phyloP scores from a whole-genome alignment of 1,140 invertebrate genomes.

The Goniozus legneri region DNA sequence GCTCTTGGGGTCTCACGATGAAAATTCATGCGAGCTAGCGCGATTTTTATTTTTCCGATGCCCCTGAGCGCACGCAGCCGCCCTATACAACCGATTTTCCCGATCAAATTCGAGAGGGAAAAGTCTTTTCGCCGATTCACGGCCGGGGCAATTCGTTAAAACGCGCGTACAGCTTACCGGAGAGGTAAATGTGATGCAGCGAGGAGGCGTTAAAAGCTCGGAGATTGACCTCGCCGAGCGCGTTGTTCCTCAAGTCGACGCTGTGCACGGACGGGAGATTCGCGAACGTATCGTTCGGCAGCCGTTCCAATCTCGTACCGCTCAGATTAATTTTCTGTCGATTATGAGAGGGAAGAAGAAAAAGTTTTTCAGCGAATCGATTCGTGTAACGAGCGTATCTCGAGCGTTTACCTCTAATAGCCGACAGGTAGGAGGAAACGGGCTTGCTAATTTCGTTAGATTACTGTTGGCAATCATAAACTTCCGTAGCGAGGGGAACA shows the following conservation, averaged over 20 bases:
- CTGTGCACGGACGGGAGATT: conserved; percentile 35
- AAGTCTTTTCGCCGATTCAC: too few relatives aligned
- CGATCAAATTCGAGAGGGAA: too few relatives aligned
- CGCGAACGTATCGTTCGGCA: conserved; percentile 42
- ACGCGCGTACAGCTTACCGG: conserved; percentile 17
- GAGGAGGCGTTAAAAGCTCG: conserved; percentile 32
- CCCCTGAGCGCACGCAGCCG: too few relatives aligned
- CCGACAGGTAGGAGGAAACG: conserved; percentile 15
- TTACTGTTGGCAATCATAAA: conserved; percentile 26
- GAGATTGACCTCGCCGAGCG: conserved; percentile 42
- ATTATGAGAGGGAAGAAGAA: too few relatives aligned
- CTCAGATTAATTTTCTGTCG: conserved; percentile 45
- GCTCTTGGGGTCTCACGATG: too few relatives aligned
- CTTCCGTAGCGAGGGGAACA: conserved; percentile 22
- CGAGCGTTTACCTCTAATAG: conserved; percentile 23
- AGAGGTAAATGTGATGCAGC: conserved; percentile 46
- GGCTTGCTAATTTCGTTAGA: conserved; percentile 15
- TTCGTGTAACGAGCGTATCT: too few relatives aligned
- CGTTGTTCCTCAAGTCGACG: conserved; percentile 55
- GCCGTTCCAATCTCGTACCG: conserved; percentile 43
- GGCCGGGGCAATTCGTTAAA: too few relatives aligned
- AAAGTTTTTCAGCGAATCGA: too few relatives aligned
- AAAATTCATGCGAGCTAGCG: too few relatives aligned
- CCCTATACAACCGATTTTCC: too few relatives aligned
- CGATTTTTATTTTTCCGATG: too few relatives aligned